Evolutionary conservation across 2,113 vertebrate species (phyloP).

Genomic region (Oceanites oceanicus): DNA sequence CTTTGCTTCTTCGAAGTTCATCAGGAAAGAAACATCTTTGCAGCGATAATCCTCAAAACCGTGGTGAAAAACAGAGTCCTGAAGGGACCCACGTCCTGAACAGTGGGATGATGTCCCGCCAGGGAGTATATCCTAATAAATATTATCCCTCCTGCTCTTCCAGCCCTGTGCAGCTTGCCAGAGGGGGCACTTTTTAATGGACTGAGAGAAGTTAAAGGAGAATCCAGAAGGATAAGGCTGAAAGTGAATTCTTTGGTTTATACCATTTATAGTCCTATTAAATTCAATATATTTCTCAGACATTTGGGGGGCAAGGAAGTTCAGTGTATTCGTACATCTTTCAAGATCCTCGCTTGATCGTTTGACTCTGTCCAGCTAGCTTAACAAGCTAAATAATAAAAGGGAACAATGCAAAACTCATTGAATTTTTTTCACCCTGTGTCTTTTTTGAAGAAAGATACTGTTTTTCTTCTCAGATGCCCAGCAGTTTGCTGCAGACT

Average conservation of each 20-base stretch:
- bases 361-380: constrained; percentile 29
- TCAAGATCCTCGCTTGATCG: constrained; percentile 46
- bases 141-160: constrained; percentile 13
- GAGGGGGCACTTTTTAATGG: constrained; percentile 60
- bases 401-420: constrained; percentile 19
- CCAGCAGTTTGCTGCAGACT: neutral
- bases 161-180: constrained; percentile 12
- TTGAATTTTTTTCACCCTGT: neutral
- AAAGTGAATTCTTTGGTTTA: constrained; percentile 45
- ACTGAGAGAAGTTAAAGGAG: constrained; percentile 36
- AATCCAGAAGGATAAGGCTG: constrained; percentile 47
- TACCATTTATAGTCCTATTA: constrained; percentile 62
- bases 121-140: constrained; percentile 6
- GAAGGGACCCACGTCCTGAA: neutral
- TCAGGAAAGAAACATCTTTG: neutral
- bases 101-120: neutral
- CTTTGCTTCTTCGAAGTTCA: constrained; percentile 13
- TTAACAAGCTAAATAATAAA: constrained; percentile 62
- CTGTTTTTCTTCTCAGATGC: neutral
- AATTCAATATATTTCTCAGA: constrained; percentile 49
- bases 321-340: constrained; percentile 35
- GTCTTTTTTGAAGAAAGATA: constrained; percentile 12
- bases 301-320: constrained; percentile 39
- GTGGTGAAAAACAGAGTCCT: neutral
- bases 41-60: neutral